Conservation (phyloP, 2,797 vertebrate species). For the Leptoclinus maculatus region DNA sequence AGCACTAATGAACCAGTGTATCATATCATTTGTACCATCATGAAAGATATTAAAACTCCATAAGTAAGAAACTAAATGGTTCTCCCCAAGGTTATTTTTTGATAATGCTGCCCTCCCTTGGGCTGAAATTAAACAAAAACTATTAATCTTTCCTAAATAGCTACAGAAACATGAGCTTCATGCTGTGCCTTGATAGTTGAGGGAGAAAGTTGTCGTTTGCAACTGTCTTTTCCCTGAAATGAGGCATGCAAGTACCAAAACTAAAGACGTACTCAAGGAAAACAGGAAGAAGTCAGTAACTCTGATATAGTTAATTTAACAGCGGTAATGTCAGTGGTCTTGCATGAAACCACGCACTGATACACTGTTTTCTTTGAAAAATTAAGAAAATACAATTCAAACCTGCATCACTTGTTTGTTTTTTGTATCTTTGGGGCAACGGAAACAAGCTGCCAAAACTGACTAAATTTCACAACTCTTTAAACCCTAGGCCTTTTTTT, state of each 20-base stretch:
- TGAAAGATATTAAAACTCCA: slow-evolving; percentile 56
- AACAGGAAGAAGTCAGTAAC: neutral
- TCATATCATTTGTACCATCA: slow-evolving; percentile 46
- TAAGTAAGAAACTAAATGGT: slow-evolving; percentile 57
- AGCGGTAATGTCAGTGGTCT: neutral
- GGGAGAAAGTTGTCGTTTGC: neutral
- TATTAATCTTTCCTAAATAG: slow-evolving; percentile 57
- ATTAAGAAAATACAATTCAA: too few species aligned
- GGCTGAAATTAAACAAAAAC: slow-evolving; percentile 51
- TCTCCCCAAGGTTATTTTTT: slow-evolving; percentile 51
- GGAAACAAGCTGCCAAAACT: too few species aligned
- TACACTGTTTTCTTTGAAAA: too few species aligned
- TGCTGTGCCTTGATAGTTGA: slow-evolving; percentile 24
- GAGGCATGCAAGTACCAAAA: neutral
- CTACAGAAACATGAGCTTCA: slow-evolving; percentile 21
- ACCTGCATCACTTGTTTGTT: too few species aligned
- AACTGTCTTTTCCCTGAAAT: neutral
- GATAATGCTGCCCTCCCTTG: slow-evolving; percentile 33
- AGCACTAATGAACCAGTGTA: slow-evolving; percentile 37
- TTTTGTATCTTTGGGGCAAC: neutral
- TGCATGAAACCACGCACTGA: neutral
- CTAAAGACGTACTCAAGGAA: neutral
- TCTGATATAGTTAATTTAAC: slow-evolving; percentile 6
- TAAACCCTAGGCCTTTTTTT: too few species aligned
- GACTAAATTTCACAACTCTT: too few species aligned